These are phyloP conservation scores for Heliconius nattereri DNA, from an alignment of 1,140 invertebrate species.

Conservation along the genomic window DNA sequence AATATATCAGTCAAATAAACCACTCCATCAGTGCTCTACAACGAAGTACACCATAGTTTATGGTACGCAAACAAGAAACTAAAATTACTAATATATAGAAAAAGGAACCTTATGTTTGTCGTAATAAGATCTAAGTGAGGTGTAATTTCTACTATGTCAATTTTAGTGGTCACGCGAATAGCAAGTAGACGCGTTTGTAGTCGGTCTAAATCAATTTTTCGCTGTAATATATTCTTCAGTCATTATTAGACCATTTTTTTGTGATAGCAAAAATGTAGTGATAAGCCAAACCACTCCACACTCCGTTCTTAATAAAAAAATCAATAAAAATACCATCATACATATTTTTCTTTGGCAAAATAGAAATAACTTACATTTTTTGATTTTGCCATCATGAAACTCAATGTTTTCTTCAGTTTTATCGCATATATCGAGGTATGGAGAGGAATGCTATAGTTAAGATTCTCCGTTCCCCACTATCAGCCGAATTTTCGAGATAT, in stretches of 20 bases:
- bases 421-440: no score
- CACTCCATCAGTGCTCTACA: slow-evolving; percentile 47
- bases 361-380: no score
- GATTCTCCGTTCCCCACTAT: no score
- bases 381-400: no score
- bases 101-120: slow-evolving; percentile 36
- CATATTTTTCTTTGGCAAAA: no score
- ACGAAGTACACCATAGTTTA: slow-evolving; percentile 44
- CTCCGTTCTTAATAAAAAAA: no score
- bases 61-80: slow-evolving; percentile 33
- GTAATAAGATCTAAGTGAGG: slow-evolving; percentile 35
- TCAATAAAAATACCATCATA: no score
- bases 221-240: not conserved
- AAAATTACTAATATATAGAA: slow-evolving; percentile 31
- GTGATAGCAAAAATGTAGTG: no score
- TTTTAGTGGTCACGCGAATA: slow-evolving; percentile 50
- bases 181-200: slow-evolving; percentile 42
- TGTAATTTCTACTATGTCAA: slow-evolving; percentile 31
- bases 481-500: not conserved
- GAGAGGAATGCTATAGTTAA: no score
- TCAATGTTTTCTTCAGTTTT: no score
- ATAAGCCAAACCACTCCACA: no score
- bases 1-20: slow-evolving; percentile 41
- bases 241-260: not conserved
- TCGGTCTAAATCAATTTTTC: slow-evolving; percentile 13